Evolutionary conservation across 2,113 vertebrate genomes (phyloP), one percentile per base, ranked within the genome.

Genomic region (Halcyon malimbica): DNA sequence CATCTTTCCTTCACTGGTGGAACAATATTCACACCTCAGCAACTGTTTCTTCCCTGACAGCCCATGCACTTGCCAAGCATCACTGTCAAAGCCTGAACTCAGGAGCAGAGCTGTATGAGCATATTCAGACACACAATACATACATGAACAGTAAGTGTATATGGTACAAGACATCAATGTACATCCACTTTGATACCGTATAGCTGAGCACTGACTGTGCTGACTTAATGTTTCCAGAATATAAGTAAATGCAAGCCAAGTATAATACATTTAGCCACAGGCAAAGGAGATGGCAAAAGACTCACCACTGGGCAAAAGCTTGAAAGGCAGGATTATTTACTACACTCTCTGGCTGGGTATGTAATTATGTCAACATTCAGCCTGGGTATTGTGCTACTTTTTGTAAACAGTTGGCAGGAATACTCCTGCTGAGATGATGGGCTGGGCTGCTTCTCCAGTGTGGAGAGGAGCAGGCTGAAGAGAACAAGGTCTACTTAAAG

Each of bases 391-490:
- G 85, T 95, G 85, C 94, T 97, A 94, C 83, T 96, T 97, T 91
- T 96, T 97, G 92, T 93, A 95, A 97, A 97, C 83, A 96, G 92
- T 96, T 97, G 85, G 88, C 95, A 97, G 94, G 80, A 89, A 94
- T 78, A 90, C 88, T 95, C 70, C 54, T 73, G 94, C 84, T 90
- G 77, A 84, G 86, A 83, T 51, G 67, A 96, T 41, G 91, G 83
- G 85, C 85, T 86, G 81, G 83, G 39, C 79, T 71, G 87, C 89
- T 75, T 95, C 93, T 91, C 74, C 83, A 77, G 78, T 16, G 70
- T 15, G 25, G 70, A 86, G 82, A 83, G 31, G 50, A 53, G 63
- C 70, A 91, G 69, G 83, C 39, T 90, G 79, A 96, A 62, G 92
- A 94, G 81, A 69, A 92, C 79, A 67, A 13, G 71, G 74, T 87